Evolutionary conservation across 2,113 vertebrate species (phyloP).

Genomic region (Columba livia): DNA sequence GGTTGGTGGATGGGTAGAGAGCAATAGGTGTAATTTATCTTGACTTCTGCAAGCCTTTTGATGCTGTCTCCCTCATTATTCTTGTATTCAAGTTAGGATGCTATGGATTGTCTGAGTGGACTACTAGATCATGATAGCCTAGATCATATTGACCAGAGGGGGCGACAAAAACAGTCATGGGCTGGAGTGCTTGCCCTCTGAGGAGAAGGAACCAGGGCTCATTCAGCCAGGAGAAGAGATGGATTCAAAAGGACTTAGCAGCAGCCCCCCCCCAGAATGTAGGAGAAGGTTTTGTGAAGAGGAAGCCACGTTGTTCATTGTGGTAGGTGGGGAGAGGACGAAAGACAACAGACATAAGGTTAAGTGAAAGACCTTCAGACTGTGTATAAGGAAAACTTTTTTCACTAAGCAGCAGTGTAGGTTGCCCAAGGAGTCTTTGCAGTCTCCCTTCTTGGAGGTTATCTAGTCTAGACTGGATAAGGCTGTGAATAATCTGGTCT

Average conservation of each 20-base stretch:
- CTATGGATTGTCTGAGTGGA: not conserved
- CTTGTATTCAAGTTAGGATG: not conserved
- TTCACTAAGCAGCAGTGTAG: not conserved
- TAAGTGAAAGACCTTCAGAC: not conserved
- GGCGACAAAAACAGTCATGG: not conserved
- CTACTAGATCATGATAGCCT: not conserved
- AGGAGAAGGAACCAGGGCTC: not conserved
- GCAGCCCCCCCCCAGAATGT: fast-evolving
- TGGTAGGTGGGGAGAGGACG: not conserved
- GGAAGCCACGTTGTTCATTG: fast-evolving
- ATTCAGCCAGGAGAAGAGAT: not conserved
- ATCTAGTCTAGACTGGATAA: not conserved
- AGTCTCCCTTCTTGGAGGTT: not conserved
- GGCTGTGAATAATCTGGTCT: not conserved
- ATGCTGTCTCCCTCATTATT: not conserved
- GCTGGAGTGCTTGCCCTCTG: not conserved
- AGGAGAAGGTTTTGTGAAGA: not conserved
- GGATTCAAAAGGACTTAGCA: not conserved
- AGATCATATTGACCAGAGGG: not conserved
- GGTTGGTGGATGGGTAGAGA: not conserved
- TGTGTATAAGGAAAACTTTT: not conserved
- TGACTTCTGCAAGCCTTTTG: not conserved
- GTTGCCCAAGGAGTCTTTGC: not conserved
- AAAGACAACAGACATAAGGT: not conserved
- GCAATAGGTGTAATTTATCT: not conserved